Percentiles rank a stretch among this genome's conserved stretches.
These are phyloP conservation scores for Deroplatys truncata DNA, from an alignment of 2,888 invertebrate genomes.

Conservation along the genomic window DNA sequence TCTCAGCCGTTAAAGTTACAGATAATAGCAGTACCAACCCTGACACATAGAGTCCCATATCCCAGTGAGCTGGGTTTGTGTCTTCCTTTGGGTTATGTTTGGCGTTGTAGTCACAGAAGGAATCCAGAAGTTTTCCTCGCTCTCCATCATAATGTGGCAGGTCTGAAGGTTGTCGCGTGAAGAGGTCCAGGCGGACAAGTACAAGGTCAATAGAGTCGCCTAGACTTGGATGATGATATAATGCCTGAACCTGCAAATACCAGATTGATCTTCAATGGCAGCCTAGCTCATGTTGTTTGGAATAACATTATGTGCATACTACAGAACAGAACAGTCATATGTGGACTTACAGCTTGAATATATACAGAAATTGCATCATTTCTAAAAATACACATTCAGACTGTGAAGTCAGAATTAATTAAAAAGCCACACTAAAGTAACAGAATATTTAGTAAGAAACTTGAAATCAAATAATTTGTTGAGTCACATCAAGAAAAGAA, in stretches of 20 bases:
- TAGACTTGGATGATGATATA: conserved; percentile 72
- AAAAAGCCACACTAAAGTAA: too few relatives aligned
- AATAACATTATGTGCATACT: too few relatives aligned
- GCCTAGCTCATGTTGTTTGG: too few relatives aligned
- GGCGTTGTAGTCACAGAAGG: conserved; percentile 69
- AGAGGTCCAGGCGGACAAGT: conserved; percentile 65
- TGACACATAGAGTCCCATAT: conserved; percentile 72
- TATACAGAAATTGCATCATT: too few relatives aligned
- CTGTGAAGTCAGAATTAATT: too few relatives aligned
- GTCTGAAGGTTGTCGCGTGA: conserved; percentile 59
- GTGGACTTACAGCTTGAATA: too few relatives aligned
- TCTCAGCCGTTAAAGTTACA: neutral
- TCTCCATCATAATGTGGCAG: conserved; percentile 64
- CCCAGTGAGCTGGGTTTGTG: conserved; percentile 70
- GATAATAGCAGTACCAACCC: conserved; percentile 48
- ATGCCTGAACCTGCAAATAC: conserved; percentile 61
- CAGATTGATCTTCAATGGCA: neutral
- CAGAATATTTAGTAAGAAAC: too few relatives aligned
- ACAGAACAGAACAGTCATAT: too few relatives aligned
- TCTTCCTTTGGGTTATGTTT: conserved; percentile 63
- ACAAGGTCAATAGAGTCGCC: conserved; percentile 62
- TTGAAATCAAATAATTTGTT: too few relatives aligned
- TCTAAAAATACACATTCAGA: too few relatives aligned
- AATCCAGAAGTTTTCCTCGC: conserved; percentile 62
- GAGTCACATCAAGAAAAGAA: too few relatives aligned